Conservation (phyloP, 2,113 vertebrate species). For the Psittacula cyanocephala region DNA sequence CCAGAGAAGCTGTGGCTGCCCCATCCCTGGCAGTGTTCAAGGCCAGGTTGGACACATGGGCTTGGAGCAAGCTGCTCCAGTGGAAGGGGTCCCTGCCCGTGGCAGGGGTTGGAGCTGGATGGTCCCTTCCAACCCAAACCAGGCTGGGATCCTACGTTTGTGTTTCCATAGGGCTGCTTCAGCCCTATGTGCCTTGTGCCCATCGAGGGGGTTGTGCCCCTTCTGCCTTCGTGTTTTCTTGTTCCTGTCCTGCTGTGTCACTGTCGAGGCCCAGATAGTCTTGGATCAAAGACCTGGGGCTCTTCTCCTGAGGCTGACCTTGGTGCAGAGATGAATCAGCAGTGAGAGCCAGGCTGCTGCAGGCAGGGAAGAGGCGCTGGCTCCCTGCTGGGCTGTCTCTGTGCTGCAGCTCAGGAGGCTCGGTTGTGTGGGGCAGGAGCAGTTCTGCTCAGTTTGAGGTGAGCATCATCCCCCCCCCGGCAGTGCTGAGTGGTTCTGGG, state of each 20-base stretch:
- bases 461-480: rapidly evolving
- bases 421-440: background rate
- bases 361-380: background rate
- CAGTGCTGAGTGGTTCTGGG: background rate
- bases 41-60: too few species aligned
- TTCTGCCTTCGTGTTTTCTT: background rate
- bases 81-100: background rate
- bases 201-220: background rate
- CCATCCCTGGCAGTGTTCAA: too few species aligned
- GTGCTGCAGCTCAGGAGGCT: rapidly evolving
- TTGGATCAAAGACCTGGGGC: background rate
- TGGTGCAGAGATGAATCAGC: conserved; percentile 28
- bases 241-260: background rate
- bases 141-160: background rate
- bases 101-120: background rate
- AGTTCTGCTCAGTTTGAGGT: rapidly evolving
- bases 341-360: background rate
- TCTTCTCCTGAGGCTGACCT: background rate
- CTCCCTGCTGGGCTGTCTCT: background rate
- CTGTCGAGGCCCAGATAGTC: background rate
- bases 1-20: background rate
- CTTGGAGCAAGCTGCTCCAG: too few species aligned
- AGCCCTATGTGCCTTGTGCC: background rate
- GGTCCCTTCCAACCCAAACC: background rate
- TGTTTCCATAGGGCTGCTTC: background rate